Evolutionary conservation across 2,113 vertebrate species (phyloP).

Genomic region (Eurypyga helias): DNA sequence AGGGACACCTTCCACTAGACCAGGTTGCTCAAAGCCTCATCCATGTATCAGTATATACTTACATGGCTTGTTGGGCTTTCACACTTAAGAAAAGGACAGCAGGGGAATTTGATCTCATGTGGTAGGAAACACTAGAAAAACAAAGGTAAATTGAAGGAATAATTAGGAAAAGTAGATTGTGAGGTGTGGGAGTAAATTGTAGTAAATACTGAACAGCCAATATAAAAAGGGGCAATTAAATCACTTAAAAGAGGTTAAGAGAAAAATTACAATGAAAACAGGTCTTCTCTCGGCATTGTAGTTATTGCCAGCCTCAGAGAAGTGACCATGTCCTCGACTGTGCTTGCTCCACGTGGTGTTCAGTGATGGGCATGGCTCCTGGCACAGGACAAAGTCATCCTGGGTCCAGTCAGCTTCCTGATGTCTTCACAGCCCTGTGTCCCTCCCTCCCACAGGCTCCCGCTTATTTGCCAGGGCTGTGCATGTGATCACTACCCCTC

Average conservation of each 20-base stretch:
- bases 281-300: neutral
- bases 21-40: no score
- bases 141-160: neutral
- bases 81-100: fast-evolving
- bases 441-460: neutral
- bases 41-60: neutral
- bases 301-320: neutral
- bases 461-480: neutral
- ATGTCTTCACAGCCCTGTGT: neutral
- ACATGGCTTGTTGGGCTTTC: neutral
- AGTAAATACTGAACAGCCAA: neutral
- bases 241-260: neutral
- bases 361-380: neutral
- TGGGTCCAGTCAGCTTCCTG: neutral
- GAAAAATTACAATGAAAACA: neutral
- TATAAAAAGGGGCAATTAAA: neutral
- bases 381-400: no score
- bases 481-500: neutral
- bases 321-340: fast-evolving
- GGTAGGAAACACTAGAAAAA: neutral
- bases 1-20: no score
- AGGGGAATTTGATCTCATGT: neutral
- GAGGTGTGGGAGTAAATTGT: neutral
- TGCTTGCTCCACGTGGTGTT: neutral
- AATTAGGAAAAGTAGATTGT: neutral